phyloP scores from a whole-genome alignment of 2,797 vertebrate genomes.

The Sebastes matsubarae region DNA sequence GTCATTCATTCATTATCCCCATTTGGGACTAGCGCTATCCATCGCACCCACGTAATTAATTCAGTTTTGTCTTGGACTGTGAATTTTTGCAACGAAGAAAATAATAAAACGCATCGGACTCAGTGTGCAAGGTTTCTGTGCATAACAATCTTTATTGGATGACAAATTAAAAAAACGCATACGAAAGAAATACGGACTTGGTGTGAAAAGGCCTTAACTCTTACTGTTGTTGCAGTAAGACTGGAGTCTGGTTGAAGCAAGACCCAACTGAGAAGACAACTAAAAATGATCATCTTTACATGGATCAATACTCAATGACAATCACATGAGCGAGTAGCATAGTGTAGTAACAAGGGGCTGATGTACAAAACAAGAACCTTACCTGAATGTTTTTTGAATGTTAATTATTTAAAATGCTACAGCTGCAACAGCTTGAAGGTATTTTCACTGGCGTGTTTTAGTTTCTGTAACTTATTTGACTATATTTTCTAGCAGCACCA shows the following conservation, averaged over 20 bases:
- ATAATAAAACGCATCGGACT: background rate
- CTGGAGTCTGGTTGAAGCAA: background rate
- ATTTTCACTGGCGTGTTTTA: background rate
- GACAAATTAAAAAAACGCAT: too few species aligned
- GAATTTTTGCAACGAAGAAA: too few species aligned
- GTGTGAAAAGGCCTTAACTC: too few species aligned
- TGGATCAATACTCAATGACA: background rate
- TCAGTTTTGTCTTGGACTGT: too few species aligned
- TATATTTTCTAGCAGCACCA: background rate
- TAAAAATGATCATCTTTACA: background rate
- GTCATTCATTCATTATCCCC: too few species aligned
- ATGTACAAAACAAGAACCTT: background rate
- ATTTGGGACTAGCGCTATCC: too few species aligned
- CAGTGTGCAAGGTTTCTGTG: background rate
- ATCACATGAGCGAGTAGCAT: background rate
- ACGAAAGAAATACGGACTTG: too few species aligned
- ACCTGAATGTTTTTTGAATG: background rate
- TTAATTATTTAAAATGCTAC: background rate
- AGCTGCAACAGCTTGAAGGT: background rate
- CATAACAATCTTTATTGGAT: too few species aligned
- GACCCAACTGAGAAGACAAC: background rate
- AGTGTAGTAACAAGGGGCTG: background rate
- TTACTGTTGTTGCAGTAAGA: background rate
- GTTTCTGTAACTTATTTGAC: background rate
- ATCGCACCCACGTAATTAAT: too few species aligned